Conservation (phyloP, 2,888 invertebrate species). For the Anarsia innoxiella region DNA sequence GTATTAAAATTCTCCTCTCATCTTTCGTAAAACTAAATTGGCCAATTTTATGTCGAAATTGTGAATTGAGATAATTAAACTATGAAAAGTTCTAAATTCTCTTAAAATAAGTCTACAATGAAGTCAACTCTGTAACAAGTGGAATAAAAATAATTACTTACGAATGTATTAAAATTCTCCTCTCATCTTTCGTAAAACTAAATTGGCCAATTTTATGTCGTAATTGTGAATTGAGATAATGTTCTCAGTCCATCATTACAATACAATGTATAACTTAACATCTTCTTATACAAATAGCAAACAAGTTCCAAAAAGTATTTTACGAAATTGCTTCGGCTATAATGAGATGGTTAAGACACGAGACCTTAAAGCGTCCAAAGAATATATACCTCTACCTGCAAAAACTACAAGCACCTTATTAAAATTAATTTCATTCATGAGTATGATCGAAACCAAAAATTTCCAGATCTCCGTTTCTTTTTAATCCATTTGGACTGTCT, state of each 20-base stretch:
- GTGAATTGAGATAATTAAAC: constrained; percentile 4
- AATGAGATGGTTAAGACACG: background rate
- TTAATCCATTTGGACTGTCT: constrained; percentile 13
- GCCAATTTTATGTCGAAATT: constrained; percentile 5
- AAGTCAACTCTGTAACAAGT: no score
- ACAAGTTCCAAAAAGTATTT: background rate
- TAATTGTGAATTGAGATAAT: constrained; percentile 6
- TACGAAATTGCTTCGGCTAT: background rate
- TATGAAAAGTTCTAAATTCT: no score
- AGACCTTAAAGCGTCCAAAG: no score
- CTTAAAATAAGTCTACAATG: no score
- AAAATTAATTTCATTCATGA: constrained; percentile 9
- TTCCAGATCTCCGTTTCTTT: constrained; percentile 11
- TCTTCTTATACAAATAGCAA: no score
- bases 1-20: no score
- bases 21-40: constrained; percentile 5
- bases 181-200: constrained; percentile 1
- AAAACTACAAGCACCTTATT: constrained; percentile 6
- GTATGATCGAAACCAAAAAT: constrained; percentile 8
- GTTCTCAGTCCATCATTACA: constrained; percentile 7
- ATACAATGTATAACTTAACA: no score
- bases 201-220: constrained; percentile 7
- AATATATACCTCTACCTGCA: no score
- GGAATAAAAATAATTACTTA: no score
- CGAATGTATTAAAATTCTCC: no score